Evolutionary conservation across 2,888 invertebrate species (phyloP).

Genomic region (Lucinisca nassula): DNA sequence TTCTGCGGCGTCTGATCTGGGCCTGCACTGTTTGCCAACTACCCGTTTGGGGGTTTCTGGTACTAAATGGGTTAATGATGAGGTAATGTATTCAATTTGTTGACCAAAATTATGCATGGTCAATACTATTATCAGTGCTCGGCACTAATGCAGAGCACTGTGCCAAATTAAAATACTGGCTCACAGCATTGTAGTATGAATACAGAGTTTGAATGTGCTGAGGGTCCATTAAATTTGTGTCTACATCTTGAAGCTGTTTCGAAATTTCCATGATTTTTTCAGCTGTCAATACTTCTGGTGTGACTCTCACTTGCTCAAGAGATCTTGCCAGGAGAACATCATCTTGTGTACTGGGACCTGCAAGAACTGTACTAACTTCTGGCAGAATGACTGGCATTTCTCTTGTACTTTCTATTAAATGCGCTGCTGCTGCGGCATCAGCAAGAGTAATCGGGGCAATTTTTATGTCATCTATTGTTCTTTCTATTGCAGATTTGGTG

Average conservation of each 20-base stretch:
- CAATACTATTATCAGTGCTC: too few species aligned
- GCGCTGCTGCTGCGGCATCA: background rate
- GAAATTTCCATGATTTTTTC: background rate
- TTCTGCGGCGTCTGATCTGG: too few species aligned
- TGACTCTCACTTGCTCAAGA: background rate
- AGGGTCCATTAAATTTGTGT: background rate
- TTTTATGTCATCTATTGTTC: too few species aligned
- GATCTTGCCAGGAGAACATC: background rate
- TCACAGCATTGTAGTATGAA: slow-evolving; percentile 74
- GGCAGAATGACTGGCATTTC: background rate
- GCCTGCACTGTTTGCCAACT: too few species aligned
- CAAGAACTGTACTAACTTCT: background rate
- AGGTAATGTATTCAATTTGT: too few species aligned
- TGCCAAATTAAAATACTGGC: slow-evolving; percentile 74
- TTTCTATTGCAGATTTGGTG: background rate
- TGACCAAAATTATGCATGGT: too few species aligned
- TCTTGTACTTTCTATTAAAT: background rate
- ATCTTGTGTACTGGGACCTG: background rate
- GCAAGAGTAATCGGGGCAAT: background rate
- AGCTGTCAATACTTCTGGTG: background rate
- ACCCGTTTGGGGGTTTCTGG: too few species aligned
- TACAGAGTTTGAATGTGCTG: slow-evolving; percentile 59
- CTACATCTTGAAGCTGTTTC: background rate
- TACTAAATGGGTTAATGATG: too few species aligned
- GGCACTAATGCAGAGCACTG: slow-evolving; percentile 44